Conservation (phyloP, 2,888 invertebrate genomes). For the Drosophila flavopinicola region DNA sequence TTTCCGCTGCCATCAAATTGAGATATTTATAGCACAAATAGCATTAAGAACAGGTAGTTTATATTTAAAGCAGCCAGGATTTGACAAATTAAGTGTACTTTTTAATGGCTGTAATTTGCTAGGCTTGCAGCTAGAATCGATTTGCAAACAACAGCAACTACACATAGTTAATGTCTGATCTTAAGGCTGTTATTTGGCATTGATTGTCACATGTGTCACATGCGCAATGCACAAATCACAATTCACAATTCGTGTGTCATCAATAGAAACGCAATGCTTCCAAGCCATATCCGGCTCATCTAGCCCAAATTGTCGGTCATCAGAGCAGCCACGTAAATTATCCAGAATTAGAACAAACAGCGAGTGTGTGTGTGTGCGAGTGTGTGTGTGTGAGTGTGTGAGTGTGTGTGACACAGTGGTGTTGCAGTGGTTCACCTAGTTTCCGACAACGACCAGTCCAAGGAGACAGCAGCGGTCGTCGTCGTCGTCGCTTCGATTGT, state of each 20-base stretch:
- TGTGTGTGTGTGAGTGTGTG: conserved; percentile 15
- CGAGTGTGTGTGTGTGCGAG: conserved; percentile 17
- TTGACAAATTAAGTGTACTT: too few relatives aligned
- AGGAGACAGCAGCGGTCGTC: conserved; percentile 28
- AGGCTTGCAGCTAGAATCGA: too few relatives aligned
- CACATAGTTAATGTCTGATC: not conserved
- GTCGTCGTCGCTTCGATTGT: conserved; percentile 62
- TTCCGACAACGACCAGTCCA: conserved; percentile 44
- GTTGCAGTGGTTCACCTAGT: conserved; percentile 74
- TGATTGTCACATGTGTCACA: conserved; percentile 23
- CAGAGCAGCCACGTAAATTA: conserved; percentile 64
- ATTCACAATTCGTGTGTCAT: conserved; percentile 22
- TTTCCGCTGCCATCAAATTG: too few relatives aligned
- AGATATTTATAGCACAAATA: too few relatives aligned
- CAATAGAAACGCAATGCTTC: conserved; percentile 18
- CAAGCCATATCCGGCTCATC: conserved; percentile 66
- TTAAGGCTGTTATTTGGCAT: conserved; percentile 41
- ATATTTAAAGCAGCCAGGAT: too few relatives aligned
- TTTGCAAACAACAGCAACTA: not conserved
- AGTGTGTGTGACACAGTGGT: conserved; percentile 16
- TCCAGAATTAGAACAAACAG: conserved; percentile 69
- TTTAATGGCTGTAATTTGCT: too few relatives aligned
- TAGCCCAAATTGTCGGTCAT: conserved; percentile 60
- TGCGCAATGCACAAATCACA: not conserved
- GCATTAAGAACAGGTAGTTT: too few relatives aligned